Evolutionary conservation across 2,113 vertebrate species (phyloP).

Genomic region (Sus scrofa): T2T-Sscrofa CM000828.6:21599001-21599500

Average conservation of each 20-base stretch:
- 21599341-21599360: background rate
- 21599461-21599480: background rate
- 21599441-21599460: background rate
- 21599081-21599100: background rate
- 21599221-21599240: slow-evolving; percentile 15
- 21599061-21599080: background rate
- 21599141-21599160: background rate
- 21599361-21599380: slow-evolving; percentile 3
- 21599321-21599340: background rate
- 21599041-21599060: background rate
- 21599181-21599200: background rate
- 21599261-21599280: background rate
- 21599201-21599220: background rate
- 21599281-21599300: background rate
- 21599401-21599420: background rate
- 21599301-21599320: background rate
- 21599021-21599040: background rate
- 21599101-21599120: background rate
- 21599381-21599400: background rate
- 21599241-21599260: background rate
- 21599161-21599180: background rate
- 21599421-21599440: background rate
- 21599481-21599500: background rate
- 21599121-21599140: background rate
- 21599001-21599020: background rate